Evolutionary conservation across 2,113 vertebrate species (phyloP).

Genomic region (Talpa occidentalis): DNA sequence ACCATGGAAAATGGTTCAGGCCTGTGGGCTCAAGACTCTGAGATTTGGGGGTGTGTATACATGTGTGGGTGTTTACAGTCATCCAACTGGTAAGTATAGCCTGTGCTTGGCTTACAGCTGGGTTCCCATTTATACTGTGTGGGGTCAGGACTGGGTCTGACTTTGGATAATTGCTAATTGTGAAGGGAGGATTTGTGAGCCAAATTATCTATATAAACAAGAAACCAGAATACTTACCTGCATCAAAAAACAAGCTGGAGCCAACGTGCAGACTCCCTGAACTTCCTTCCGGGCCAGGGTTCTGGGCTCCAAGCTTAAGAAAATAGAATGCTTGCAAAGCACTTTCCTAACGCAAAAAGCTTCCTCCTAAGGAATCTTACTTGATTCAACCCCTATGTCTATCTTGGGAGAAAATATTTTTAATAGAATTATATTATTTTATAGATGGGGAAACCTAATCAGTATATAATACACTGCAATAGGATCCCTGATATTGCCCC

Average conservation of each 20-base stretch:
- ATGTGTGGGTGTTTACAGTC: background rate
- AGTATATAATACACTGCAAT: background rate
- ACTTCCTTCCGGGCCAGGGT: background rate
- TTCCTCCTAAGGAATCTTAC: background rate
- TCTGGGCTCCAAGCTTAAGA: background rate
- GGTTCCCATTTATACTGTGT: background rate
- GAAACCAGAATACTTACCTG: background rate
- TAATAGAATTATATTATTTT: background rate
- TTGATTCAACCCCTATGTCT: background rate
- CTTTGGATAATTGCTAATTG: background rate
- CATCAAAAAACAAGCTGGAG: background rate
- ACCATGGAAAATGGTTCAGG: background rate
- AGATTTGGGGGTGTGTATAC: fast-evolving
- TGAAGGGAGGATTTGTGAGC: background rate
- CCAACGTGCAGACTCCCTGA: background rate
- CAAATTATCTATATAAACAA: background rate
- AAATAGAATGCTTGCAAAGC: background rate
- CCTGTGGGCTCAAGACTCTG: background rate
- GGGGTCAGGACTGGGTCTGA: background rate
- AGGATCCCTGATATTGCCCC: background rate
- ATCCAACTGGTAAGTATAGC: background rate
- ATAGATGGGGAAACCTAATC: background rate
- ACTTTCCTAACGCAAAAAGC: background rate
- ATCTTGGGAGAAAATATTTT: background rate
- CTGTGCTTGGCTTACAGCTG: background rate